phyloP scores from a whole-genome alignment of 2,797 vertebrate species.

The Artibeus jamaicensis region DNA sequence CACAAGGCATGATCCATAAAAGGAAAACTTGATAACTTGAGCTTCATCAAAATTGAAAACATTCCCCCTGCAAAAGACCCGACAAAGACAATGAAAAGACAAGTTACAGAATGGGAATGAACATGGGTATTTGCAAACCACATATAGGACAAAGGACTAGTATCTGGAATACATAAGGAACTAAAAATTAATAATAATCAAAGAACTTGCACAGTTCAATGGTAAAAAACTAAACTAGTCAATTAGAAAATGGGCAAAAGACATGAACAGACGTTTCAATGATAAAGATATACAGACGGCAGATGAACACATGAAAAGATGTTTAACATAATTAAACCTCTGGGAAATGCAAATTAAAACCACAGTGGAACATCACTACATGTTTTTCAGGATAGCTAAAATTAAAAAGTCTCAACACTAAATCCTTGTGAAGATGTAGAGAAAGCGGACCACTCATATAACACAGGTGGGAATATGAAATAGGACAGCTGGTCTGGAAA shows the following conservation, averaged over 20 bases:
- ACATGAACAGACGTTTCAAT: neutral
- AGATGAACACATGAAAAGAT: neutral
- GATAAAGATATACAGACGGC: neutral
- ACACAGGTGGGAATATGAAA: neutral
- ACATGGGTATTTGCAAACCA: neutral
- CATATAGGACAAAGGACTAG: neutral
- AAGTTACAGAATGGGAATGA: neutral
- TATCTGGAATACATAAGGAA: neutral
- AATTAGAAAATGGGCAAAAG: slow-evolving; percentile 13
- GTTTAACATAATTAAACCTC: neutral
- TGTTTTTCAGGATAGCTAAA: neutral
- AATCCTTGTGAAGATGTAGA: neutral
- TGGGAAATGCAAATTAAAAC: neutral
- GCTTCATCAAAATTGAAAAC: slow-evolving; percentile 27
- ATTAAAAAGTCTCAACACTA: neutral
- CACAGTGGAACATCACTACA: neutral
- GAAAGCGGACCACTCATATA: neutral
- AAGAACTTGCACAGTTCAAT: neutral
- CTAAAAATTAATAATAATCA: neutral
- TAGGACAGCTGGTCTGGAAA: neutral
- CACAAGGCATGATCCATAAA: neutral
- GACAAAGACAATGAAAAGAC: neutral
- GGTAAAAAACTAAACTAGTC: neutral
- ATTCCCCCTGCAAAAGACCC: neutral
- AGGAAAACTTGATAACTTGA: neutral